These are phyloP conservation scores for Argyresthia albistria DNA, from an alignment of 2,888 invertebrate species.

Conservation along the genomic window DNA sequence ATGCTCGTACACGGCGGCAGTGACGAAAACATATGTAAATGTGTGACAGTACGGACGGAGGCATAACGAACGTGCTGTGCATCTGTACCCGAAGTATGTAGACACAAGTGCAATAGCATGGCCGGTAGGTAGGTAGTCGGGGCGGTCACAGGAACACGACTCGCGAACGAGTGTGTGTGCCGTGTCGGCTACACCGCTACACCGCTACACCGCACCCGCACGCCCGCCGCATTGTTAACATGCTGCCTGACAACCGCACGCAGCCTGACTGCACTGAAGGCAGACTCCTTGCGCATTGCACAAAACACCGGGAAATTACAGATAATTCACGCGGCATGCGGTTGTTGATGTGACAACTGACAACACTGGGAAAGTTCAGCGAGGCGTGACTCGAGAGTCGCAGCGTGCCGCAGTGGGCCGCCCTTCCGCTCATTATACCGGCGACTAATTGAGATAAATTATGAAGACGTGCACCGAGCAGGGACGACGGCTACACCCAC, in stretches of 20 bases:
- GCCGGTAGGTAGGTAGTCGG: slow-evolving; percentile 3
- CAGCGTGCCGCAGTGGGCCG: slow-evolving; percentile 18
- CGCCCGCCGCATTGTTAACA: slow-evolving; percentile 43
- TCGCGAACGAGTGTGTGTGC: neutral
- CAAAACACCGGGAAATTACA: neutral
- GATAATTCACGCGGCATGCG: slow-evolving; percentile 1
- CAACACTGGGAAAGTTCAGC: slow-evolving; percentile 9
- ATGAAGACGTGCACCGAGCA: slow-evolving; percentile 58
- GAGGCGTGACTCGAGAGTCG: slow-evolving; percentile 9
- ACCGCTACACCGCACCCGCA: slow-evolving; percentile 11
- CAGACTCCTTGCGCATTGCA: neutral
- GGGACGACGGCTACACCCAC: slow-evolving; percentile 20
- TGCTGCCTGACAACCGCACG: slow-evolving; percentile 23
- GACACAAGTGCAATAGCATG: neutral
- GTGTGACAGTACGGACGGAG: slow-evolving; percentile 47
- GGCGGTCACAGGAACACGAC: slow-evolving; percentile 10
- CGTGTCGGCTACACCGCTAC: neutral
- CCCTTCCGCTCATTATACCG: slow-evolving; percentile 59
- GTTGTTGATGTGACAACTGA: neutral
- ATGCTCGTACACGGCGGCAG: slow-evolving; percentile 47
- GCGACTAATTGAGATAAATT: slow-evolving; percentile 67
- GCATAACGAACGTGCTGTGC: slow-evolving; percentile 1
- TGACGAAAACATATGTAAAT: slow-evolving; percentile 64
- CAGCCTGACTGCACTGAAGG: slow-evolving; percentile 2
- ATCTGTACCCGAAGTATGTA: neutral